These are phyloP conservation scores for Philaethria dido DNA, from an alignment of 2,888 invertebrate genomes.

Conservation along the genomic window DNA sequence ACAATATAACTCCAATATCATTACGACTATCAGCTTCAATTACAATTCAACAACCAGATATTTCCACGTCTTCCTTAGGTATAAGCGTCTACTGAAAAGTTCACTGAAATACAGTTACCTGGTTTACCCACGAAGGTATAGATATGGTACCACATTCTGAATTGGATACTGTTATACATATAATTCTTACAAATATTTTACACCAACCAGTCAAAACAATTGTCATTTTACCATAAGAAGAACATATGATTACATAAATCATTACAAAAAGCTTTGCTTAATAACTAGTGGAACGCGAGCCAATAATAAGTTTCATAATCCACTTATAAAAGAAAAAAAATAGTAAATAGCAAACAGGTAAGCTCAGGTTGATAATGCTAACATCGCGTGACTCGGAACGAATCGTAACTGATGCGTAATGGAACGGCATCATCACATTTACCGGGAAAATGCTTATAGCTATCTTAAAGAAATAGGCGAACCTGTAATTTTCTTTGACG, in stretches of 20 bases:
- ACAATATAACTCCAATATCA: no score
- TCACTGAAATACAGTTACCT: no score
- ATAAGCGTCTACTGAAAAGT: no score
- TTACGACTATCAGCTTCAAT: no score
- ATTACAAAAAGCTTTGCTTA: constrained; percentile 8
- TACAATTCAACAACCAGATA: no score
- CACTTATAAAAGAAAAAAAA: constrained; percentile 34
- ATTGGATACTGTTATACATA: no score
- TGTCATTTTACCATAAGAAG: no score
- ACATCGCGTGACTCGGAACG: constrained; percentile 77
- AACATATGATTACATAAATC: constrained; percentile 8
- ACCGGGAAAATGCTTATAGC: constrained; percentile 71
- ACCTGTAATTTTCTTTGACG: constrained; percentile 56
- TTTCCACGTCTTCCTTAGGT: no score
- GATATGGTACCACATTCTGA: no score
- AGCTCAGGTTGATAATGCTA: constrained; percentile 69
- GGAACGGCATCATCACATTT: constrained; percentile 78
- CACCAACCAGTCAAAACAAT: background rate
- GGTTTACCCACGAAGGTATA: no score
- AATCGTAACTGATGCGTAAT: constrained; percentile 79
- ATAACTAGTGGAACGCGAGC: constrained; percentile 3
- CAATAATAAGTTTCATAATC: constrained; percentile 13
- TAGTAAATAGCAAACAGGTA: constrained; percentile 54
- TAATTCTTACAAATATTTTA: no score
- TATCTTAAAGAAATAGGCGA: constrained; percentile 64